phyloP scores from a whole-genome alignment of 2,888 invertebrate genomes.

The Stramonita haemastoma region DNA sequence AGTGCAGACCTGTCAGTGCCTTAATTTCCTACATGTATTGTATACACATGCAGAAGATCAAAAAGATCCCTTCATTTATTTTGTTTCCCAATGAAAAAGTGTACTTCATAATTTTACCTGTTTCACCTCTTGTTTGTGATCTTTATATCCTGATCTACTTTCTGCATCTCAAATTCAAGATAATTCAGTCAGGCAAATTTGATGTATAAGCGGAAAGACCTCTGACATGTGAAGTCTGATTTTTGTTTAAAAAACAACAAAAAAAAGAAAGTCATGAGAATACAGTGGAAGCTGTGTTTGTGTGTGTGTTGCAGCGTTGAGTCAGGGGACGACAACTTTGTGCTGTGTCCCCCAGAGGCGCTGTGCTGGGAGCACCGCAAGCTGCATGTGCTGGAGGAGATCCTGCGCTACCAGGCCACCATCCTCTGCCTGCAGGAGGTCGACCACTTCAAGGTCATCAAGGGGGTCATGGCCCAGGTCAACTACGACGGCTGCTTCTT shows the following conservation, averaged over 20 bases:
- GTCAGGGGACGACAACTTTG: conserved; percentile 86
- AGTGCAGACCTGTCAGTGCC: too few relatives aligned
- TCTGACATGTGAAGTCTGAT: neutral
- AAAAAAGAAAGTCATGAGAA: neutral
- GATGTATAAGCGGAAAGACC: too few relatives aligned
- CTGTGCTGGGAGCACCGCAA: conserved; percentile 84
- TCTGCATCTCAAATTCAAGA: too few relatives aligned
- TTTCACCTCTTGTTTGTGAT: too few relatives aligned
- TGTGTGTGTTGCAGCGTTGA: conserved; percentile 81
- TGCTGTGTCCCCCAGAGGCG: conserved; percentile 84
- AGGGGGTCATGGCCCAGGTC: conserved; percentile 81
- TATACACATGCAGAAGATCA: too few relatives aligned
- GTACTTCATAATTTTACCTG: too few relatives aligned
- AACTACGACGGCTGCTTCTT: conserved; percentile 84
- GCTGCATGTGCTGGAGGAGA: conserved; percentile 85
- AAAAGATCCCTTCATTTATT: too few relatives aligned
- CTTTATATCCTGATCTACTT: too few relatives aligned
- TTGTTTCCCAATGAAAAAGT: too few relatives aligned
- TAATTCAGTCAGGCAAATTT: too few relatives aligned
- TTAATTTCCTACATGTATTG: too few relatives aligned
- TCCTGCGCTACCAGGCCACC: conserved; percentile 84
- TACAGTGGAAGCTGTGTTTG: neutral
- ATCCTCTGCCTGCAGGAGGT: conserved; percentile 88
- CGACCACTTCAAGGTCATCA: conserved; percentile 84
- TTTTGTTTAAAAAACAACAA: too few relatives aligned